Percentiles rank a stretch among this genome's conserved stretches.
Conservation (phyloP, 2,888 invertebrate species). For the Pseudanteris insignis region DNA sequence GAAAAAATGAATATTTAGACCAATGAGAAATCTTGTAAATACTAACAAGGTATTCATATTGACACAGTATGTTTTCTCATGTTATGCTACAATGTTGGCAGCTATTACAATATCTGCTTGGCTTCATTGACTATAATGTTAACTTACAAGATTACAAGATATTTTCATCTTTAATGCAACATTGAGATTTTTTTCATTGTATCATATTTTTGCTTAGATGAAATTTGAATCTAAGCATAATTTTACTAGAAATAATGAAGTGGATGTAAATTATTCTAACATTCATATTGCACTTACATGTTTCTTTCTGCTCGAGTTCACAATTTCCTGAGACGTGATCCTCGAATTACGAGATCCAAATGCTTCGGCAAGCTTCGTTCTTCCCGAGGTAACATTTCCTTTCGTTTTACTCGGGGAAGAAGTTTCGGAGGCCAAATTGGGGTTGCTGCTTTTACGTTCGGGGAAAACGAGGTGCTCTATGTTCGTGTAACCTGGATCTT, state of each 20-base stretch:
- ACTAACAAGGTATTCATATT: too few species aligned
- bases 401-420: conserved; percentile 52
- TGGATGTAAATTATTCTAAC: background rate
- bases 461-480: conserved; percentile 72
- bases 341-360: conserved; percentile 65
- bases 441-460: conserved; percentile 67
- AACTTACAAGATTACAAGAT: too few species aligned
- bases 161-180: too few species aligned
- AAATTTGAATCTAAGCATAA: too few species aligned
- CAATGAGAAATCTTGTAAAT: too few species aligned
- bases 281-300: conserved; percentile 54
- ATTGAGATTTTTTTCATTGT: too few species aligned
- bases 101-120: too few species aligned
- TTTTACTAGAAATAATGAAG: background rate
- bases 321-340: conserved; percentile 56
- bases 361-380: conserved; percentile 69
- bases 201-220: too few species aligned
- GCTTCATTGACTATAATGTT: too few species aligned
- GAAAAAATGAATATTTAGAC: too few species aligned
- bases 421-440: conserved; percentile 59
- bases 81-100: too few species aligned
- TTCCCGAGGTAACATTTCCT: conserved; percentile 50
- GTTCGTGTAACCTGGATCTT: conserved; percentile 70
- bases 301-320: conserved; percentile 53
- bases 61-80: too few species aligned